These are phyloP conservation scores for Acrocephalus arundinaceus DNA, from an alignment of 2,113 vertebrate genomes.

Conservation along the genomic window DNA sequence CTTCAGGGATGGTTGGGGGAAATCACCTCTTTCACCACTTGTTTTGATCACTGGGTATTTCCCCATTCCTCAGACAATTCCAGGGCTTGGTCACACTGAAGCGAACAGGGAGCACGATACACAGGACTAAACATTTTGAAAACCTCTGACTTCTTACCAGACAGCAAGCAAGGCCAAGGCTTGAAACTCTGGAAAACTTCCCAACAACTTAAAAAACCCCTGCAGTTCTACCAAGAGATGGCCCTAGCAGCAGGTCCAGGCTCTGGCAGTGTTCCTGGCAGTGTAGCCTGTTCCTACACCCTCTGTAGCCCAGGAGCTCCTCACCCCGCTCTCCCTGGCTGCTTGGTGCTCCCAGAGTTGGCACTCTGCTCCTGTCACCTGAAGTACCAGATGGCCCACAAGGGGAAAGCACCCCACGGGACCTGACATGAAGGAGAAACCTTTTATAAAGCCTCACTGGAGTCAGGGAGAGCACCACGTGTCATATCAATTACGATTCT, in stretches of 20 bases:
- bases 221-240: neutral
- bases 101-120: neutral
- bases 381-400: fast-evolving
- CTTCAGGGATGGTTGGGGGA: neutral
- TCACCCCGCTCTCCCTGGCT: neutral
- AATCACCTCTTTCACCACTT: neutral
- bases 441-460: neutral
- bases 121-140: neutral
- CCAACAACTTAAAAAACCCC: neutral
- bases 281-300: neutral
- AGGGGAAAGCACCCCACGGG: fast-evolving
- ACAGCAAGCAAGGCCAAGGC: neutral
- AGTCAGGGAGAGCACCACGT: neutral
- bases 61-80: neutral
- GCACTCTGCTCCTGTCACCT: neutral
- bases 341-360: neutral
- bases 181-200: neutral
- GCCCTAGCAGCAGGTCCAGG: neutral
- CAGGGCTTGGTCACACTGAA: neutral
- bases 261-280: fast-evolving
- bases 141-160: neutral
- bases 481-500: neutral
- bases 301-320: neutral
- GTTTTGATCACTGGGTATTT: neutral
- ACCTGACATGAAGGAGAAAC: neutral